phyloP scores from a whole-genome alignment of 2,797 vertebrate genomes.

The Pangasius krempfi region DNA sequence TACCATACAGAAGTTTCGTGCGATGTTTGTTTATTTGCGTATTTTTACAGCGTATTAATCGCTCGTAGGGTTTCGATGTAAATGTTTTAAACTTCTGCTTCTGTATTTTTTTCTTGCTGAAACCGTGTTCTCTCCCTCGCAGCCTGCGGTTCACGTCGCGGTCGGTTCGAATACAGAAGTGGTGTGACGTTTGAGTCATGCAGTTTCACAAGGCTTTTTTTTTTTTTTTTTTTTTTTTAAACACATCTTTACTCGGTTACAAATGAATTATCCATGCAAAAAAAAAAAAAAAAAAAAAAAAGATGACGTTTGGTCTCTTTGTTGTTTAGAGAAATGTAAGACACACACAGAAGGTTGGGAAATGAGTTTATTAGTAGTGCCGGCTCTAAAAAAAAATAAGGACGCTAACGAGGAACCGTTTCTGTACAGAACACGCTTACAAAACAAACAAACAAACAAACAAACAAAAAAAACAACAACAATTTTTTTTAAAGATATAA shows the following conservation, averaged over 20 bases:
- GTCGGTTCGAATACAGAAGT: background rate
- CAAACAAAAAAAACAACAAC: background rate
- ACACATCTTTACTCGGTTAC: background rate
- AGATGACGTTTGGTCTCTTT: background rate
- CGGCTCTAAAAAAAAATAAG: background rate
- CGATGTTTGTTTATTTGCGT: too few relatives aligned
- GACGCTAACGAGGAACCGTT: slow-evolving; percentile 54
- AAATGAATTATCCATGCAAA: background rate
- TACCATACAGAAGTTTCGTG: too few relatives aligned
- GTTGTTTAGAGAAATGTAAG: background rate
- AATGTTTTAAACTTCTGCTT: background rate
- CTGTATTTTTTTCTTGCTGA: background rate
- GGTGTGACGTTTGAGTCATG: background rate
- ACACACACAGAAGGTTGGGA: background rate
- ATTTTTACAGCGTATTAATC: background rate
- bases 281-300: background rate
- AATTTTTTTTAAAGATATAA: background rate
- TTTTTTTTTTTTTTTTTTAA: background rate
- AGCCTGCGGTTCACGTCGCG: background rate
- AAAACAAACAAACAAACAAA: background rate
- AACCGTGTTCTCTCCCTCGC: background rate
- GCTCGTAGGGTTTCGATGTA: background rate
- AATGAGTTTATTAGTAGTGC: slow-evolving; percentile 49
- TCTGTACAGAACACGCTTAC: slow-evolving; percentile 71
- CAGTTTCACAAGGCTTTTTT: background rate